These are phyloP conservation scores for Petroica traversi DNA, from an alignment of 2,113 vertebrate genomes.

Conservation along the genomic window DNA sequence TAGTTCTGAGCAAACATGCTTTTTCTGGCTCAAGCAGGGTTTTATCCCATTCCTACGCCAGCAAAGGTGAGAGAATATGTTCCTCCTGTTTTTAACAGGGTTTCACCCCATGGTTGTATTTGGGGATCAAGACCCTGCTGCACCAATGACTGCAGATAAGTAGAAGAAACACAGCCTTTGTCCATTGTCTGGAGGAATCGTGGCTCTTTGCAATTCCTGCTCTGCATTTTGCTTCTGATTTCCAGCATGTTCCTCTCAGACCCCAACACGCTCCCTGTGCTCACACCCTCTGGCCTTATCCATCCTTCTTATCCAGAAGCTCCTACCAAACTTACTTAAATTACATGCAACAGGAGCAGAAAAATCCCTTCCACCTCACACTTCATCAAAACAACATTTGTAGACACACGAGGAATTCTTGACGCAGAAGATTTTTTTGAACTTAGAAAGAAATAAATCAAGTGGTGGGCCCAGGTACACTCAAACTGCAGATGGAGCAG, in stretches of 20 bases:
- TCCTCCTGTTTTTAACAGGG: background rate
- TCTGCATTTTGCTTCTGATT: background rate
- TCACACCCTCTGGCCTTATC: background rate
- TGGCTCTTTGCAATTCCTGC: background rate
- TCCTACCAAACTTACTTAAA: background rate
- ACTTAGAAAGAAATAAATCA: background rate
- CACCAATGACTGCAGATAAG: background rate
- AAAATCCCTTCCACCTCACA: background rate
- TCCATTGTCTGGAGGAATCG: fast-evolving
- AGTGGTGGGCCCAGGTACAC: background rate
- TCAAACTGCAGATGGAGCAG: background rate
- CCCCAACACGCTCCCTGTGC: fast-evolving
- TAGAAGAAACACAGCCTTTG: background rate
- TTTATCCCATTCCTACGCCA: background rate
- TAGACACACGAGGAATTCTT: background rate
- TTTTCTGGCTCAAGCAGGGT: background rate
- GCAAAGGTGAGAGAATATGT: background rate
- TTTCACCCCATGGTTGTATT: background rate
- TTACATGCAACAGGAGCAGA: background rate
- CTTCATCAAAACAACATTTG: background rate
- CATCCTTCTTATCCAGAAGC: background rate
- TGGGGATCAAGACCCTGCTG: background rate
- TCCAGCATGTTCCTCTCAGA: fast-evolving
- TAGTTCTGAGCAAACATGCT: background rate
- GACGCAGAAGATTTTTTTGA: background rate